A percentile compares a stretch with the other conserved stretches of the same genome.
These are phyloP conservation scores for Delichon dasypus DNA, from an alignment of 2,797 vertebrate species.

Conservation along the genomic window DNA sequence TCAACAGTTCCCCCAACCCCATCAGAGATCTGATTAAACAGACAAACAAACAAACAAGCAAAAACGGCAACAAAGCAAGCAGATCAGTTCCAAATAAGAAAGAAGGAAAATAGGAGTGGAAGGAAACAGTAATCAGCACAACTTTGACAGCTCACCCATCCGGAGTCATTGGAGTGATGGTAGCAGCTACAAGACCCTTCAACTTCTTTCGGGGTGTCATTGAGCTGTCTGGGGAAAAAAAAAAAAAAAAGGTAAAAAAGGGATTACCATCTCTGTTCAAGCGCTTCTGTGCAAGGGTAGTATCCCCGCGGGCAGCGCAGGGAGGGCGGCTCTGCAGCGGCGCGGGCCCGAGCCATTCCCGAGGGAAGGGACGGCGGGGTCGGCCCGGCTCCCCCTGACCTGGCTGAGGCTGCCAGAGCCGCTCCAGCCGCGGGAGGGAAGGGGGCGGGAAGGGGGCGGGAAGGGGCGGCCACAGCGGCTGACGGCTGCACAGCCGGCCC, in stretches of 20 bases:
- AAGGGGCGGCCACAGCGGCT: not conserved
- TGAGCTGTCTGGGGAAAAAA: not conserved
- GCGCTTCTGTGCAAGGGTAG: not conserved
- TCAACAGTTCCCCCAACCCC: not conserved
- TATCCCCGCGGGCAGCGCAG: not conserved
- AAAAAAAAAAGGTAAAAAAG: not conserved
- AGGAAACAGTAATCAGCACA: not conserved
- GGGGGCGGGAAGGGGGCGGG: not conserved
- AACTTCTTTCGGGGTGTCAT: conserved; percentile 76
- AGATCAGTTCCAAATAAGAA: not conserved
- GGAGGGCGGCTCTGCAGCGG: not conserved
- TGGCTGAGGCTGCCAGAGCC: not conserved
- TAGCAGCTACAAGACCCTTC: conserved; percentile 87
- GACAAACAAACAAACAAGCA: fast-evolving
- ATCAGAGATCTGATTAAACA: not conserved
- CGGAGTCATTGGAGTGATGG: conserved; percentile 87
- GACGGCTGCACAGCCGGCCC: not conserved
- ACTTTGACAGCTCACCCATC: conserved; percentile 78
- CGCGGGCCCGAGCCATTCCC: not conserved
- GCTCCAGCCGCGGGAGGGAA: not conserved
- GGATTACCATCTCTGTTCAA: not conserved
- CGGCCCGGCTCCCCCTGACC: not conserved
- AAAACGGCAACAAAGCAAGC: not conserved
- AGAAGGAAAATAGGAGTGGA: not conserved
- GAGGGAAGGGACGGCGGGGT: fast-evolving